phyloP scores from a whole-genome alignment of 2,888 invertebrate species.

The Strigamia transsilvanica region DNA sequence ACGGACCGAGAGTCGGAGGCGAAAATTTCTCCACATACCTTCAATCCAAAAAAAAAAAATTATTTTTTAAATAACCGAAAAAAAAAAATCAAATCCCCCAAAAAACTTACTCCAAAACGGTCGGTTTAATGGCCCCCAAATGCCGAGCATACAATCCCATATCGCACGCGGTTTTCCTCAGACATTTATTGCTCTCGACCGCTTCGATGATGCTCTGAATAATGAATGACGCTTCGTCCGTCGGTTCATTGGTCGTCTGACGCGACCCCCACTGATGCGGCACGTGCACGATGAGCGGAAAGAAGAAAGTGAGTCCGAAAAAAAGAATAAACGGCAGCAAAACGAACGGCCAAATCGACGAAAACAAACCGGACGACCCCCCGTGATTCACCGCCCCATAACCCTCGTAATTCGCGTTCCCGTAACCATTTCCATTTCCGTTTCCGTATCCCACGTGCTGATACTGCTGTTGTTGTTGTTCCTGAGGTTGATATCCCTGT shows the following conservation, averaged over 20 bases:
- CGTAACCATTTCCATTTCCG: not conserved
- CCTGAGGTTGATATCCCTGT: not conserved
- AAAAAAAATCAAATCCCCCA: not conserved
- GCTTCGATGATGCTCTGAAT: constrained; percentile 27
- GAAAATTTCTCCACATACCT: constrained; percentile 25
- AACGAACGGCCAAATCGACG: not conserved
- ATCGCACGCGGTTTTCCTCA: constrained; percentile 23
- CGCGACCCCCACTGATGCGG: constrained; percentile 14
- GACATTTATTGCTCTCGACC: constrained; percentile 13
- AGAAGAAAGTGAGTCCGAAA: constrained; percentile 39
- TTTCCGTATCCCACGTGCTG: not conserved
- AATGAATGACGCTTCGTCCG: constrained; percentile 24
- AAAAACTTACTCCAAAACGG: constrained; percentile 1
- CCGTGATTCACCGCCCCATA: not conserved
- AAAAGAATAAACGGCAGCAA: constrained; percentile 41
- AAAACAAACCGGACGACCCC: not conserved
- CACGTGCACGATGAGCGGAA: constrained; percentile 32
- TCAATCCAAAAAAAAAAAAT: not conserved
- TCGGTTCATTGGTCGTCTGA: not conserved
- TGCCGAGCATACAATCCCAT: constrained; percentile 24
- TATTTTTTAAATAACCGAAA: not conserved
- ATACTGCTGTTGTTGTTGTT: not conserved
- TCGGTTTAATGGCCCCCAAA: not conserved
- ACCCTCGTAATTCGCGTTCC: no score
- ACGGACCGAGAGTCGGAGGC: not conserved